Conservation (phyloP, 2,113 vertebrate genomes). For the Lates calcarifer region DNA sequence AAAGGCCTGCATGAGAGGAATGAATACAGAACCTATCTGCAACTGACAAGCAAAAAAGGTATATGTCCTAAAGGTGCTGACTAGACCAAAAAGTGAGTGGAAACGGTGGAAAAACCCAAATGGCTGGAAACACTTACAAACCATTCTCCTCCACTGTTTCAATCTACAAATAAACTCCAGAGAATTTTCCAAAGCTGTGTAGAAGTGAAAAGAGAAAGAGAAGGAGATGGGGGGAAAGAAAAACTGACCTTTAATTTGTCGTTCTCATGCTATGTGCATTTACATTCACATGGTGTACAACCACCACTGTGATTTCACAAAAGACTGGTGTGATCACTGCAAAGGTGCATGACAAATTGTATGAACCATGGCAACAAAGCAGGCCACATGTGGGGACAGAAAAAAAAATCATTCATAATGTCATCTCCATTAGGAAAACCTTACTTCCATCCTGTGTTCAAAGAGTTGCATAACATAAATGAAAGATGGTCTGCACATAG, state of each 20-base stretch:
- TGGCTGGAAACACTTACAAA: constrained; percentile 82
- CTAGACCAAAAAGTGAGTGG: constrained; percentile 56
- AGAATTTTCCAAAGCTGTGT: constrained; percentile 81
- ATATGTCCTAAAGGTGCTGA: constrained; percentile 66
- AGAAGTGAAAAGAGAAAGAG: constrained; percentile 52
- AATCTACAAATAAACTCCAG: constrained; percentile 82
- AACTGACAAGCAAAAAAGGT: constrained; percentile 44
- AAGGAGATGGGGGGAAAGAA: constrained; percentile 34
- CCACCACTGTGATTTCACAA: constrained; percentile 4
- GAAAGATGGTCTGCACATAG: no score
- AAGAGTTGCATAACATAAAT: background rate
- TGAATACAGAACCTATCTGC: constrained; percentile 1
- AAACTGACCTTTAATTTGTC: constrained; percentile 65
- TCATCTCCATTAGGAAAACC: constrained; percentile 35
- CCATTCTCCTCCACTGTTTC: constrained; percentile 74
- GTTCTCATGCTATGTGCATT: constrained; percentile 68
- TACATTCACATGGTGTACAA: constrained; percentile 13
- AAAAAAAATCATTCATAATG: background rate
- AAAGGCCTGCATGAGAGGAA: constrained; percentile 5
- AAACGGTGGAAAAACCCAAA: constrained; percentile 77
- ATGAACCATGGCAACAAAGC: background rate
- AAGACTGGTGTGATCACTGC: background rate
- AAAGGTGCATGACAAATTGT: background rate
- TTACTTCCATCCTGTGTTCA: background rate
- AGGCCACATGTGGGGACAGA: background rate